Percentiles rank a stretch among this genome's conserved stretches.
phyloP scores from a whole-genome alignment of 2,113 vertebrate species.

The Clarias gariepinus region DNA sequence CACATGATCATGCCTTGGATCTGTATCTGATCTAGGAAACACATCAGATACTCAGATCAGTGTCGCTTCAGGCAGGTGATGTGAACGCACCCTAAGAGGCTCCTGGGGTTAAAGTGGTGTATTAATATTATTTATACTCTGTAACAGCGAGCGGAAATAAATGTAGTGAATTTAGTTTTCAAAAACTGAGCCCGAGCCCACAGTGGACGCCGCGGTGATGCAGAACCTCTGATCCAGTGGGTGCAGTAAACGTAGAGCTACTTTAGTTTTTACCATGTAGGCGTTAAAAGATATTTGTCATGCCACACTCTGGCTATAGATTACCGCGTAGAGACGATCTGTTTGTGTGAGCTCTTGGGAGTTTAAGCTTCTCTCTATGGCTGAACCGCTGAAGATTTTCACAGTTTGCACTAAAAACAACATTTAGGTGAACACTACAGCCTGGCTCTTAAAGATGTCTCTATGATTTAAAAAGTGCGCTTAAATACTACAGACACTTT shows the following conservation, averaged over 20 bases:
- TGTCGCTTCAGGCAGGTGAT: too few relatives aligned
- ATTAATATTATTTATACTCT: neutral
- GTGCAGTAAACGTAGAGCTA: conserved; percentile 27
- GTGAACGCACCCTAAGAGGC: neutral
- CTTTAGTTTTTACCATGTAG: conserved; percentile 29
- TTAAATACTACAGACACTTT: neutral
- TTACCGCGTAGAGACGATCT: neutral
- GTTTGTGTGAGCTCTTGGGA: conserved; percentile 16
- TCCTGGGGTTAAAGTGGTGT: neutral
- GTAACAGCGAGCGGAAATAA: neutral
- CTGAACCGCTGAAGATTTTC: neutral
- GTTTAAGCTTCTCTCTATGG: neutral
- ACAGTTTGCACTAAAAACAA: neutral
- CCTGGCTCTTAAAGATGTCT: neutral
- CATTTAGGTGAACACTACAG: neutral
- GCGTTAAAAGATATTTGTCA: conserved; percentile 26
- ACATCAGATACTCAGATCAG: too few relatives aligned
- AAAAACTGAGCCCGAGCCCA: too few relatives aligned
- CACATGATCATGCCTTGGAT: too few relatives aligned
- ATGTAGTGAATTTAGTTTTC: neutral
- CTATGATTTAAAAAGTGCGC: neutral
- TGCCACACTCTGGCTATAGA: conserved; percentile 35
- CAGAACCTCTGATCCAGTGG: neutral
- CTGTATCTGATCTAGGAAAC: too few relatives aligned
- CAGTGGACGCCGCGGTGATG: neutral